These are phyloP conservation scores for Todiramphus saurophagus DNA, from an alignment of 2,113 vertebrate genomes.

Conservation along the genomic window DNA sequence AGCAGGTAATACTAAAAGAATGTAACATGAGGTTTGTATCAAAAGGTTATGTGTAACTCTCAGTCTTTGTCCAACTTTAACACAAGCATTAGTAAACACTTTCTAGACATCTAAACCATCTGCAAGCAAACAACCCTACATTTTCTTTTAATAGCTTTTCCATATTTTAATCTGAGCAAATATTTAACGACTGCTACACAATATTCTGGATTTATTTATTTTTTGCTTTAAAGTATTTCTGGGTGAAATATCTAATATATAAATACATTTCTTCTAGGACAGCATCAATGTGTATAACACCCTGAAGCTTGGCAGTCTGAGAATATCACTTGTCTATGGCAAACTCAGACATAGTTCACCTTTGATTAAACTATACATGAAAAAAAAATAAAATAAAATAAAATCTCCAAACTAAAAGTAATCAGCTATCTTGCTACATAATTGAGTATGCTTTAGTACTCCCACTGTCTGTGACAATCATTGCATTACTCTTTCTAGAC, in stretches of 20 bases:
- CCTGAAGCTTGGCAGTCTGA: not conserved
- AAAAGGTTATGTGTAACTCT: not conserved
- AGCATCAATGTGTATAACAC: not conserved
- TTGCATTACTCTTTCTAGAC: slow-evolving; percentile 69
- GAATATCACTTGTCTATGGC: not conserved
- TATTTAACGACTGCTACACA: slow-evolving; percentile 3
- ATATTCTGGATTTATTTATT: not conserved
- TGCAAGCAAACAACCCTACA: not conserved
- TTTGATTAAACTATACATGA: slow-evolving; percentile 51
- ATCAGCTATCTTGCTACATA: slow-evolving; percentile 42
- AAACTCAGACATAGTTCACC: slow-evolving; percentile 44
- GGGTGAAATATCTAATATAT: not conserved
- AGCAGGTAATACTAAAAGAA: not conserved
- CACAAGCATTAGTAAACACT: not conserved
- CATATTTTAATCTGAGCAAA: slow-evolving; percentile 20
- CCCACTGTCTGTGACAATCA: slow-evolving; percentile 58
- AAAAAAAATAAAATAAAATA: not conserved
- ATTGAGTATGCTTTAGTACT: slow-evolving; percentile 66
- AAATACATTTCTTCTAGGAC: not conserved
- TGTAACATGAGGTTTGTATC: not conserved
- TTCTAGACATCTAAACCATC: not conserved
- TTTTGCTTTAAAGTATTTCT: not conserved
- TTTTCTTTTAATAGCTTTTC: slow-evolving; percentile 8
- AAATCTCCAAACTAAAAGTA: not conserved
- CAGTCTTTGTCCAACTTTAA: not conserved